These are phyloP conservation scores for Pseudocheirus occidentalis DNA, from an alignment of 2,797 vertebrate species.

Conservation along the genomic window DNA sequence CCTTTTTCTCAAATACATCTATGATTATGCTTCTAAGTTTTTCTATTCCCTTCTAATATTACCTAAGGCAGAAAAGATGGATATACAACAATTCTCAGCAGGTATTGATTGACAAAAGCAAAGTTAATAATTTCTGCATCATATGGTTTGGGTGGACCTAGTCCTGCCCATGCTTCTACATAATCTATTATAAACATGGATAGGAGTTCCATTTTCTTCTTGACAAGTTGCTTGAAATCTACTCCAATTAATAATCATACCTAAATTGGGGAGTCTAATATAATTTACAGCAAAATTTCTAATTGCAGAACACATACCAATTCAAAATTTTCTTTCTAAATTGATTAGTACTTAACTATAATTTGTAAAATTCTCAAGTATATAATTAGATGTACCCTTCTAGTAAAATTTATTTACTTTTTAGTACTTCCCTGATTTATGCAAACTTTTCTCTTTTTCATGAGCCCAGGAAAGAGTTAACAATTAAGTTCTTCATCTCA, in stretches of 20 bases:
- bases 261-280: neutral
- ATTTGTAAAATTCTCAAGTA: neutral
- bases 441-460: neutral
- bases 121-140: neutral
- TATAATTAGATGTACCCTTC: neutral
- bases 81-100: neutral
- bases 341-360: neutral
- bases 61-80: neutral
- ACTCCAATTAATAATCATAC: neutral
- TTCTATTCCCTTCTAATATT: neutral
- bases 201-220: neutral
- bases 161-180: neutral
- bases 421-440: neutral
- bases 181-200: neutral
- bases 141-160: neutral
- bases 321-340: neutral
- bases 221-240: neutral
- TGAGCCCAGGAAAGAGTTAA: neutral
- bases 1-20: neutral
- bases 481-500: conserved; percentile 79
- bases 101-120: neutral
- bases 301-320: neutral
- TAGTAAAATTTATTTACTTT: neutral
- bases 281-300: neutral
- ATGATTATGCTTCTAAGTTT: neutral